These are phyloP conservation scores for Phaetusa simplex DNA, from an alignment of 2,113 vertebrate genomes.

Conservation along the genomic window DNA sequence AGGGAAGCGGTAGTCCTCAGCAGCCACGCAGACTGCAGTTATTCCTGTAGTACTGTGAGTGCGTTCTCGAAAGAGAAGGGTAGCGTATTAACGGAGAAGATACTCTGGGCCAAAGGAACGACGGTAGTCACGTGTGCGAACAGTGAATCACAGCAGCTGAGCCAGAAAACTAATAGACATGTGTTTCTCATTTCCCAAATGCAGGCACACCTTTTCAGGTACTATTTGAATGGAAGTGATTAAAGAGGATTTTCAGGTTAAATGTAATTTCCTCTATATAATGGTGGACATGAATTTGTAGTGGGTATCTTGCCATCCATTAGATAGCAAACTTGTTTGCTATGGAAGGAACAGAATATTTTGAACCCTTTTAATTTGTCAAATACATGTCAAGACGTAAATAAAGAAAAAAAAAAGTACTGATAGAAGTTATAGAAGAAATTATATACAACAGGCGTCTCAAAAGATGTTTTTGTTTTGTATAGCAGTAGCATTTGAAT, in stretches of 20 bases:
- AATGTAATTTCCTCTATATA: not conserved
- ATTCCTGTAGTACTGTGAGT: too few species aligned
- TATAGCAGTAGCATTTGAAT: not conserved
- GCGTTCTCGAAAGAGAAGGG: not conserved
- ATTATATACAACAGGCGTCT: not conserved
- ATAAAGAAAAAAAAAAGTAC: not conserved
- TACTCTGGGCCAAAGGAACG: not conserved
- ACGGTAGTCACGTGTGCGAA: not conserved
- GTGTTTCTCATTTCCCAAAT: not conserved
- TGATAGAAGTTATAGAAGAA: not conserved
- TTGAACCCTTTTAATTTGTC: not conserved
- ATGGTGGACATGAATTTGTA: not conserved
- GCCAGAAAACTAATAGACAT: not conserved
- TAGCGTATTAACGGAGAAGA: not conserved
- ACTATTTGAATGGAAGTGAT: not conserved
- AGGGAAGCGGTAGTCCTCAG: not conserved
- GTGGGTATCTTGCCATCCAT: not conserved
- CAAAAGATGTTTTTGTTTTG: not conserved
- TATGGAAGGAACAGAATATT: not conserved
- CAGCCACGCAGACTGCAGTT: not conserved
- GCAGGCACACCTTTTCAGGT: not conserved
- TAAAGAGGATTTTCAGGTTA: not conserved
- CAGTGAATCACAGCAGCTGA: not conserved
- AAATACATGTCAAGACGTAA: not conserved
- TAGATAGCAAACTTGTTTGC: not conserved